Conservation (phyloP, 92 coral and sea anemone genomes). For the Phenganax stokvisi region DNA sequence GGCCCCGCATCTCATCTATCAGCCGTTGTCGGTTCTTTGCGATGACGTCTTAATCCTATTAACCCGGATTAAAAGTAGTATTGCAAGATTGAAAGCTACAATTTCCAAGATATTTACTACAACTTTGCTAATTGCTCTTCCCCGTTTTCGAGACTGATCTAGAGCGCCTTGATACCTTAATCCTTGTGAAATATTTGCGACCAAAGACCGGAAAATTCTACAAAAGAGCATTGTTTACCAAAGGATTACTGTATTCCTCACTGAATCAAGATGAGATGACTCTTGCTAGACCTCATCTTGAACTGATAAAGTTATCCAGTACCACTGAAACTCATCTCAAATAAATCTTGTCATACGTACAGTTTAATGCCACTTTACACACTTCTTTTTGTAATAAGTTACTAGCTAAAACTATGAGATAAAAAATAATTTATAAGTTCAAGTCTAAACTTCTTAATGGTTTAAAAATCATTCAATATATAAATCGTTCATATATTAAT, state of each 20-base stretch:
- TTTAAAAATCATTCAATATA: background rate
- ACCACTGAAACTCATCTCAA: background rate
- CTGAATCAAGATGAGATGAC: background rate
- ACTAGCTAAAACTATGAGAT: background rate
- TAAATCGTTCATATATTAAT: slow-evolving; percentile 16
- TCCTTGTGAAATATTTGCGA: background rate
- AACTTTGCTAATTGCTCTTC: background rate
- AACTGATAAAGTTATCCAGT: too few relatives aligned
- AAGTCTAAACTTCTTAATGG: background rate
- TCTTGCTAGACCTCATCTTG: background rate
- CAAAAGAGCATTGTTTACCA: background rate
- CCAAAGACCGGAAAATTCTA: background rate
- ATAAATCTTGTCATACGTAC: background rate
- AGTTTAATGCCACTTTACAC: background rate
- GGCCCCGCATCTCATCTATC: too few relatives aligned
- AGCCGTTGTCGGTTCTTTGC: too few relatives aligned
- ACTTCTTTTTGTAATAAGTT: slow-evolving; percentile 5
- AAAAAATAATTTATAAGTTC: slow-evolving; percentile 5
- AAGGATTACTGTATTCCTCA: background rate
- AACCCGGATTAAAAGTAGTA: too few relatives aligned
- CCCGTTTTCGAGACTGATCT: background rate
- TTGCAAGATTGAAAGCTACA: background rate
- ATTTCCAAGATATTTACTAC: background rate
- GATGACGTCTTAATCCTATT: too few relatives aligned
- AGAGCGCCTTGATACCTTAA: background rate